Evolutionary conservation across 2,888 invertebrate genomes (phyloP).

Genomic region (Eucera pruinosa): DNA sequence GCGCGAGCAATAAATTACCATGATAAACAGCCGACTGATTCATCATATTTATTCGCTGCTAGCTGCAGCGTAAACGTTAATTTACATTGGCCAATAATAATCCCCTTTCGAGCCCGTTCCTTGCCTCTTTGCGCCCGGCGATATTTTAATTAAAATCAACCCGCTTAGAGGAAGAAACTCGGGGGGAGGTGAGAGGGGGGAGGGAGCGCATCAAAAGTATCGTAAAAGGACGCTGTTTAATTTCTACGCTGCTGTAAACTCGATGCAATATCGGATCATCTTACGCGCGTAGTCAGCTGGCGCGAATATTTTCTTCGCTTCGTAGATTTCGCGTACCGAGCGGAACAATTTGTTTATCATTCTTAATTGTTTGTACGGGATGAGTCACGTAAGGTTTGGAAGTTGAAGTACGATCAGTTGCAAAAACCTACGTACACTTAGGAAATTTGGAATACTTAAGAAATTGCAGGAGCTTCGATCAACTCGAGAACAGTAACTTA

Average conservation of each 20-base stretch:
- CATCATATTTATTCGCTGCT: conserved; percentile 49
- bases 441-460: too few species aligned
- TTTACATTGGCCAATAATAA: conserved; percentile 33
- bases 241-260: too few species aligned
- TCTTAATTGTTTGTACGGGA: not conserved
- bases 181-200: too few species aligned
- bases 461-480: too few species aligned
- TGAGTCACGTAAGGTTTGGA: too few species aligned
- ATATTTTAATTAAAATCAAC: conserved; percentile 36
- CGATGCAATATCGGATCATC: too few species aligned
- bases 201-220: too few species aligned
- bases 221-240: not conserved
- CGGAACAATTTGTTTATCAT: not conserved
- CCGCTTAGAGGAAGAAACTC: not conserved
- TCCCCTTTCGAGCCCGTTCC: conserved; percentile 13
- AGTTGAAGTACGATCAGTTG: too few species aligned
- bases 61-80: conserved; percentile 31
- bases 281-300: too few species aligned
- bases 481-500: too few species aligned
- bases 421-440: too few species aligned
- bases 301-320: too few species aligned
- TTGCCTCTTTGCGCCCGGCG: not conserved
- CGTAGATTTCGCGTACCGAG: not conserved
- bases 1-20: conserved; percentile 55
- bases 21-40: conserved; percentile 56